These are phyloP conservation scores for Sitta carolinensis DNA, from an alignment of 2,797 vertebrate genomes.

Conservation along the genomic window DNA sequence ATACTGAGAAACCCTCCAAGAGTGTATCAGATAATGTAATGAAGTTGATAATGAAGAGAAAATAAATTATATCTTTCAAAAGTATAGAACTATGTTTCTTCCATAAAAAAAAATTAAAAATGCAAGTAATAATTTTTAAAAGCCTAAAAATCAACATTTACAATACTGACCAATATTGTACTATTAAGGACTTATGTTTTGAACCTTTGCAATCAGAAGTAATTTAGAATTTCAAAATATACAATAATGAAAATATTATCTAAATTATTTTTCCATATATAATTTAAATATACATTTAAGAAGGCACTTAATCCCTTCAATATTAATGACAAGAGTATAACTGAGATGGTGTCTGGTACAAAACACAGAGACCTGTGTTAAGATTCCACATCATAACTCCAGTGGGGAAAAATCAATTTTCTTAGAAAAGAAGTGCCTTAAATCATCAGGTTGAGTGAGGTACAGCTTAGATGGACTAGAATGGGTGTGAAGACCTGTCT, in stretches of 20 bases:
- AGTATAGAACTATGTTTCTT: neutral
- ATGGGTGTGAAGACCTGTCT: neutral
- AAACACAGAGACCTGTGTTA: neutral
- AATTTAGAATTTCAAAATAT: neutral
- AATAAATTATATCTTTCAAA: neutral
- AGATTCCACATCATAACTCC: rapidly evolving
- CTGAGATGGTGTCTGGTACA: neutral
- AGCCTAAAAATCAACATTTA: neutral
- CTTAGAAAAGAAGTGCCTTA: neutral
- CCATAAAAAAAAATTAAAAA: neutral
- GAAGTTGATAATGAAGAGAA: neutral
- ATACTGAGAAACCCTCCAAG: neutral
- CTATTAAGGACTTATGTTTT: neutral
- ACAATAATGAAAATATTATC: neutral
- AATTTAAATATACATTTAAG: neutral
- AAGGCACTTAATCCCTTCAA: neutral
- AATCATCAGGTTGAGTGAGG: neutral
- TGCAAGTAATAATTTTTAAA: neutral
- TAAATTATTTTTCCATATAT: neutral
- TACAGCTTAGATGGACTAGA: neutral
- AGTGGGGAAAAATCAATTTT: neutral
- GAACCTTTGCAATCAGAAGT: neutral
- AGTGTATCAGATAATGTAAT: neutral
- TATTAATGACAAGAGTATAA: neutral
- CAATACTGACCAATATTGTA: neutral